phyloP scores from a whole-genome alignment of 2,797 vertebrate genomes.

The Poeciliopsis presidionis region DNA sequence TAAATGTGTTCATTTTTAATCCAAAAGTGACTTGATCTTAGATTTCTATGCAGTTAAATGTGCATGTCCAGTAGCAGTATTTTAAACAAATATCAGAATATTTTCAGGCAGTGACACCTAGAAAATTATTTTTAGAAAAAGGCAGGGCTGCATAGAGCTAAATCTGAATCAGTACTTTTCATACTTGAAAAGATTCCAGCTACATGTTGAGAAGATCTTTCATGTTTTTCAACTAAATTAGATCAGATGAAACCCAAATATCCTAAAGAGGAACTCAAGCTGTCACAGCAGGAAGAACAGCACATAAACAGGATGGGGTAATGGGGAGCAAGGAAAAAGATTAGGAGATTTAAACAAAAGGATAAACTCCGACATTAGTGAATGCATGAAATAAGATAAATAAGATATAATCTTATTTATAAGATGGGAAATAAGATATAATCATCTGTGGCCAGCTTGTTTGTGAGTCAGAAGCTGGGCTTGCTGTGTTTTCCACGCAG shows the following conservation, averaged over 20 bases:
- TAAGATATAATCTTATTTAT: too few relatives aligned
- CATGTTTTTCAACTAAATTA: slow-evolving; percentile 16
- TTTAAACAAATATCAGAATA: not conserved
- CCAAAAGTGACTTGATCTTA: not conserved
- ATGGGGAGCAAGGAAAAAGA: slow-evolving; percentile 1
- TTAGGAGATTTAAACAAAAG: not conserved
- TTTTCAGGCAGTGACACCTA: not conserved
- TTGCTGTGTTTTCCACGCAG: not conserved
- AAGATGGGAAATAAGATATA: too few relatives aligned
- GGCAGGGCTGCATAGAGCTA: not conserved
- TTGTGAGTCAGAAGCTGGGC: slow-evolving; percentile 18
- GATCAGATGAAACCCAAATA: slow-evolving; percentile 38
- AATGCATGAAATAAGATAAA: slow-evolving; percentile 15
- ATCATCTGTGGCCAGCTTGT: slow-evolving; percentile 23
- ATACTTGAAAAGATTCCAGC: not conserved
- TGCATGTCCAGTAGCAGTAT: not conserved
- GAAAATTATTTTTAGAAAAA: not conserved
- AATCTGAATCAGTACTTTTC: not conserved
- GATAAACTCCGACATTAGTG: not conserved
- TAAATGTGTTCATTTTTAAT: not conserved
- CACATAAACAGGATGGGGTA: slow-evolving; percentile 44
- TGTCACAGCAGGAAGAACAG: slow-evolving; percentile 8
- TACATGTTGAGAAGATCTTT: not conserved
- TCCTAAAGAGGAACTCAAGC: slow-evolving; percentile 12
- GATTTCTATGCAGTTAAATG: not conserved